Evolutionary conservation across 2,888 invertebrate species (phyloP).

Genomic region (Drosophila helvetica): DNA sequence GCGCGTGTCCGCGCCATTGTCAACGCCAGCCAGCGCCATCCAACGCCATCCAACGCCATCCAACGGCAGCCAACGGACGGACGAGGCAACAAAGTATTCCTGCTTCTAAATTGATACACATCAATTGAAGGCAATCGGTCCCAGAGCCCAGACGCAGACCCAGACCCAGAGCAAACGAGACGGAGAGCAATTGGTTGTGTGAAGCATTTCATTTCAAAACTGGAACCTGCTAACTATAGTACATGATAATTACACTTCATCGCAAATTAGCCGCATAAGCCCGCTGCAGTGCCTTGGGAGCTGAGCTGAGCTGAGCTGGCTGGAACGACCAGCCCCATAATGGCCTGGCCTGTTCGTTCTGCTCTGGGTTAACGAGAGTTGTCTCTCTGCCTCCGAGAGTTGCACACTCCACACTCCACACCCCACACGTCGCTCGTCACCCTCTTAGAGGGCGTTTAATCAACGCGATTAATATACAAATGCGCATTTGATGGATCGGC

Average conservation of each 20-base stretch:
- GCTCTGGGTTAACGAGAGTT: too few species aligned
- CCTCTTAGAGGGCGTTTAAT: conserved; percentile 42
- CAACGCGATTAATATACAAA: conserved; percentile 66
- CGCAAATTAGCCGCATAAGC: not conserved
- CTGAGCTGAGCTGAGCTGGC: not conserved
- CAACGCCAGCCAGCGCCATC: too few species aligned
- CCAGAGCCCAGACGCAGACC: too few species aligned
- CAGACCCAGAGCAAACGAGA: too few species aligned
- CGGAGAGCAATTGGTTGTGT: too few species aligned
- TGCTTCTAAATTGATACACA: conserved; percentile 6
- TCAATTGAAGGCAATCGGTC: conserved; percentile 28
- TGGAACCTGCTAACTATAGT: not conserved
- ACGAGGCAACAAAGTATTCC: not conserved
- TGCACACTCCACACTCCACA: too few species aligned
- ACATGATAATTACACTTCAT: not conserved
- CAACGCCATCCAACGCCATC: too few species aligned
- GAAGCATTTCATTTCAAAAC: not conserved
- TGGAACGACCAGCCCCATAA: too few species aligned
- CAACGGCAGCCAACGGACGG: too few species aligned
- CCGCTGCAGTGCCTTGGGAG: not conserved
- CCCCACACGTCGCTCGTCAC: not conserved
- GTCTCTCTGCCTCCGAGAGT: not conserved
- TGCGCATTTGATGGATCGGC: conserved; percentile 65
- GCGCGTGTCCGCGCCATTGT: conserved; percentile 2
- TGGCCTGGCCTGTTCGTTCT: too few species aligned